Conservation (phyloP, 2,797 vertebrate species). For the Carapus acus region DNA sequence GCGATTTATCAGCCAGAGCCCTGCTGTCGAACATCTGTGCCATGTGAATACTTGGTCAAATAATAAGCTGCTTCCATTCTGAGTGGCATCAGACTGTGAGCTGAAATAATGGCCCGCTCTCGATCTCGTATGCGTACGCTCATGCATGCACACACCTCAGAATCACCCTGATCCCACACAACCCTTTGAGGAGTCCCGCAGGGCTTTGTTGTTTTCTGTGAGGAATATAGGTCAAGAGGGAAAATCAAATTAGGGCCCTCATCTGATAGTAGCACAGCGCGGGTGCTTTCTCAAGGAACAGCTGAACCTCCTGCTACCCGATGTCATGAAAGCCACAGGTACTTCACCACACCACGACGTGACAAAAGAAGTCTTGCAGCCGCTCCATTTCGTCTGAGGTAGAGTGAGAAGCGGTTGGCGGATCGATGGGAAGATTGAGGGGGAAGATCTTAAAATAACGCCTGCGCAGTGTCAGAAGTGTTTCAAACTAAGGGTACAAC, state of each 20-base stretch:
- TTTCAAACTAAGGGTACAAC: no score
- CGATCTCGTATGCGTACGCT: background rate
- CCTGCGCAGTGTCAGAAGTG: constrained; percentile 1
- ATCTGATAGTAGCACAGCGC: constrained; percentile 56
- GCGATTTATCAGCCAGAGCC: no score
- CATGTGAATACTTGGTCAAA: background rate
- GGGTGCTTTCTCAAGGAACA: constrained; percentile 54
- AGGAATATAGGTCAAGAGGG: constrained; percentile 65
- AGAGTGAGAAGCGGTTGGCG: constrained; percentile 21
- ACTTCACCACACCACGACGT: constrained; percentile 32
- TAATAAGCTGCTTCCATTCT: background rate
- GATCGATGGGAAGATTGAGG: background rate
- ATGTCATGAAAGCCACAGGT: constrained; percentile 62
- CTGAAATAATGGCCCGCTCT: constrained; percentile 20
- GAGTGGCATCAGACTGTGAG: background rate
- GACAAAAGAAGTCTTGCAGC: constrained; percentile 18
- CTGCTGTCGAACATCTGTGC: no score
- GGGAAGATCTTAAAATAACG: no score
- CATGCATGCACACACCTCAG: background rate
- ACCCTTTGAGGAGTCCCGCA: constrained; percentile 37
- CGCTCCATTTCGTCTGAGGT: constrained; percentile 44
- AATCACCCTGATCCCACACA: constrained; percentile 18
- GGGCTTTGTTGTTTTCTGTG: constrained; percentile 47
- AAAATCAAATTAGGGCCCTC: constrained; percentile 65
- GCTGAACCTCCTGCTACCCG: constrained; percentile 46